Evolutionary conservation across 2,113 vertebrate genomes (phyloP).

Genomic region (Alexandromys fortis): DNA sequence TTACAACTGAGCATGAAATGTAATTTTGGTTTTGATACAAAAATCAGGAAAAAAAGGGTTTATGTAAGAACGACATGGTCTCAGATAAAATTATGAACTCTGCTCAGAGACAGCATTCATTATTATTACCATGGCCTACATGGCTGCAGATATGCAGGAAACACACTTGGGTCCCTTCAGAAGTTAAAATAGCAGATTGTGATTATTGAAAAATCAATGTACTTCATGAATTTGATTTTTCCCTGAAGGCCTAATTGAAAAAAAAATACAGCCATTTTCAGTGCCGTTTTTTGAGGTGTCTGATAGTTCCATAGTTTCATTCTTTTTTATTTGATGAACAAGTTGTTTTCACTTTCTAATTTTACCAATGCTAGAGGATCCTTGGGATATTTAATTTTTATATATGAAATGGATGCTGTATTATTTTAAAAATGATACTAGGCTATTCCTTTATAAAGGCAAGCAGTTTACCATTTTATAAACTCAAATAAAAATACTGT

Average conservation of each 20-base stretch:
- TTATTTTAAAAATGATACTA: constrained; percentile 35
- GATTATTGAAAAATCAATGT: constrained; percentile 26
- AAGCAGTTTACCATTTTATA: not conserved
- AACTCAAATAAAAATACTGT: constrained; percentile 13
- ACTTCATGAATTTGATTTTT: constrained; percentile 24
- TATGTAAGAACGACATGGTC: not conserved
- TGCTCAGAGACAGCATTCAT: constrained; percentile 3
- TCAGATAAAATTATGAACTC: not conserved
- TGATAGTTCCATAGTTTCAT: constrained; percentile 9
- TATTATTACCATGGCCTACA: not conserved
- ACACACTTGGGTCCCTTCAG: not conserved
- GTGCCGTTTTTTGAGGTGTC: constrained; percentile 13
- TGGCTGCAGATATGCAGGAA: not conserved
- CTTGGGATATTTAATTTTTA: not conserved
- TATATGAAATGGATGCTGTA: constrained; percentile 12
- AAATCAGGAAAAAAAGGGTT: constrained; percentile 19
- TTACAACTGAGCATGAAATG: constrained; percentile 9
- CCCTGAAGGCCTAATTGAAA: not conserved
- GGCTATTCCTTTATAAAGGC: constrained; percentile 20
- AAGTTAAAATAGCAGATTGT: constrained; percentile 50
- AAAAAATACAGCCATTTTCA: constrained; percentile 6
- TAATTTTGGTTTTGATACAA: not conserved
- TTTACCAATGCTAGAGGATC: not conserved
- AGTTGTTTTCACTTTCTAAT: constrained; percentile 27
- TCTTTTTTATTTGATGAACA: constrained; percentile 41